phyloP scores from a whole-genome alignment of 1,140 invertebrate species.

The Monomorium pharaonis region DNA sequence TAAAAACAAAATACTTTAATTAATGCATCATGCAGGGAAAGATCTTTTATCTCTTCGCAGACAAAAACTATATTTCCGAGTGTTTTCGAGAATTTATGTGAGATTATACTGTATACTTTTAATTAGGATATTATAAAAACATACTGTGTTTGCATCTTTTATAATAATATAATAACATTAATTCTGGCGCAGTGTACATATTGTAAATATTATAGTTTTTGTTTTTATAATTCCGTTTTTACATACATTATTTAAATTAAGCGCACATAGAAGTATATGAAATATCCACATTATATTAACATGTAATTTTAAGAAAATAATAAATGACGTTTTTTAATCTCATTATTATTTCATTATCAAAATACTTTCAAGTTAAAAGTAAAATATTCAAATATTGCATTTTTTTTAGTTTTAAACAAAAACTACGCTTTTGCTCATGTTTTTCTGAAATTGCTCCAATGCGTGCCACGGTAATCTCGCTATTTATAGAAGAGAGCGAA shows the following conservation, averaged over 20 bases:
- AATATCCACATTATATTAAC: background rate
- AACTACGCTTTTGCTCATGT: background rate
- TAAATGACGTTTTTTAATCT: background rate
- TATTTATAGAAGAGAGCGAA: conserved; percentile 57
- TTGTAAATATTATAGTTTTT: background rate
- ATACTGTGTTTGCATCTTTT: background rate
- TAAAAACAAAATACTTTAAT: background rate
- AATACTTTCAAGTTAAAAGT: background rate
- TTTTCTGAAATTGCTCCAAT: conserved; percentile 10
- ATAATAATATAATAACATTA: background rate
- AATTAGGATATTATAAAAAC: background rate
- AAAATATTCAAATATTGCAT: background rate
- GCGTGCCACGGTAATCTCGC: conserved; percentile 34
- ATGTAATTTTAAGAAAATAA: background rate
- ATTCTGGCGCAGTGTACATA: background rate
- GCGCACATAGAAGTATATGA: background rate
- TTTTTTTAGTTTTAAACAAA: background rate
- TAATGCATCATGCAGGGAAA: background rate
- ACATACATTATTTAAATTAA: background rate
- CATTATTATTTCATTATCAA: background rate
- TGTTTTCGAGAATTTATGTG: background rate
- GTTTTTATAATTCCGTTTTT: background rate
- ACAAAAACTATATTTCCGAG: background rate
- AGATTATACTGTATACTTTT: background rate
- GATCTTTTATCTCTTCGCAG: background rate